Conservation (phyloP, 2,888 invertebrate species). For the Hydraecia micacea region DNA sequence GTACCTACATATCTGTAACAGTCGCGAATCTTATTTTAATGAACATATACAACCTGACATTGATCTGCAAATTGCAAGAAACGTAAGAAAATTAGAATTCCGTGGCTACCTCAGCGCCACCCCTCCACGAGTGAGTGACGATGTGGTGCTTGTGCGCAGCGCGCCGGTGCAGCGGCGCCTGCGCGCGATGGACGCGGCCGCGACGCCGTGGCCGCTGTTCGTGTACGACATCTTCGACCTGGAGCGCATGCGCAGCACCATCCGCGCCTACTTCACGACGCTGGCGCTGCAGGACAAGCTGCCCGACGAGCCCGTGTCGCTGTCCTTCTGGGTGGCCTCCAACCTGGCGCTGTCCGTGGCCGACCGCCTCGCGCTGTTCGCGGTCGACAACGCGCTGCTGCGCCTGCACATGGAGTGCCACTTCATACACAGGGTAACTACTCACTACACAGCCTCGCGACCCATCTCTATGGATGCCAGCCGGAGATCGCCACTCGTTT, state of each 20-base stretch:
- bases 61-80: not conserved
- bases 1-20: not conserved
- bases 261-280: constrained; percentile 75
- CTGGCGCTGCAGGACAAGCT: constrained; percentile 49
- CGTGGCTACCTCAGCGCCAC: not conserved
- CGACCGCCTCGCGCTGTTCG: constrained; percentile 83
- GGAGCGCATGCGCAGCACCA: constrained; percentile 75
- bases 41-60: not conserved
- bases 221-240: constrained; percentile 84
- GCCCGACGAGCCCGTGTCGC: constrained; percentile 83
- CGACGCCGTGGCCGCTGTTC: constrained; percentile 86
- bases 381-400: constrained; percentile 81
- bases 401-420: constrained; percentile 83
- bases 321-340: constrained; percentile 88
- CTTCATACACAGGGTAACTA: constrained; percentile 74
- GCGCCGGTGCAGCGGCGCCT: constrained; percentile 54
- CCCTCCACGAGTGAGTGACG: not conserved
- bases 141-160: constrained; percentile 18
- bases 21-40: not conserved
- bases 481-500: not conserved
- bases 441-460: not conserved
- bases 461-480: not conserved
- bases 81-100: not conserved
- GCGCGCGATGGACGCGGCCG: constrained; percentile 80
- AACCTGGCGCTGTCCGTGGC: constrained; percentile 82